Evolutionary conservation across 2,888 invertebrate genomes (phyloP).

Genomic region (Cylindroiulus punctatus): DNA sequence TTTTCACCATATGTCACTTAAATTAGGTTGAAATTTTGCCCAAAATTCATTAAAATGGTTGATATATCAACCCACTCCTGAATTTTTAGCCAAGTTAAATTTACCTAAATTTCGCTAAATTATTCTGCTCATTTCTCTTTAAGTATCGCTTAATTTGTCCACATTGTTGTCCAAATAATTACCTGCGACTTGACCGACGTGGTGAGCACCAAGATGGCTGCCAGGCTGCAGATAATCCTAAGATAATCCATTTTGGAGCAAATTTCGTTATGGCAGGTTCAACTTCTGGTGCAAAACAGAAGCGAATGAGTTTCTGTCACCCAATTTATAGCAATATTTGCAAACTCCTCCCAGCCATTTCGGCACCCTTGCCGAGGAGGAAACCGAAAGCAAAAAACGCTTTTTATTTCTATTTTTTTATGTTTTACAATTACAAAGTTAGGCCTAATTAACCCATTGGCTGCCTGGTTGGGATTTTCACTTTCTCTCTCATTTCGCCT

Average conservation of each 20-base stretch:
- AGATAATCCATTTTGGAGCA: not conserved
- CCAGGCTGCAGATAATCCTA: not conserved
- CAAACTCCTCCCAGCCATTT: constrained; percentile 23
- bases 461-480: not conserved
- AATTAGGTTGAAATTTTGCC: too few species aligned
- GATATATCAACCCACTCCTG: too few species aligned
- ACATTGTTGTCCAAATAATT: not conserved
- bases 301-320: not conserved
- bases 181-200: not conserved
- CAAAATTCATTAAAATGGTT: too few species aligned
- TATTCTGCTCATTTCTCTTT: not conserved
- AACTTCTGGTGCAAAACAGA: not conserved
- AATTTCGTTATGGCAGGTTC: not conserved
- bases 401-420: not conserved
- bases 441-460: not conserved
- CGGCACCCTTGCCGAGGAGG: constrained; percentile 2
- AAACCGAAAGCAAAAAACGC: not conserved
- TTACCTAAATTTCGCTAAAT: not conserved
- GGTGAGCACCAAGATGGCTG: not conserved
- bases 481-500: not conserved
- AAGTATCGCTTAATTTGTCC: not conserved
- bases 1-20: too few species aligned
- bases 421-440: not conserved
- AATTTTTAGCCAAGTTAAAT: too few species aligned
- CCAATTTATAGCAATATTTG: not conserved